Conservation (phyloP, 2,113 vertebrate genomes). For the Laticauda colubrina region DNA sequence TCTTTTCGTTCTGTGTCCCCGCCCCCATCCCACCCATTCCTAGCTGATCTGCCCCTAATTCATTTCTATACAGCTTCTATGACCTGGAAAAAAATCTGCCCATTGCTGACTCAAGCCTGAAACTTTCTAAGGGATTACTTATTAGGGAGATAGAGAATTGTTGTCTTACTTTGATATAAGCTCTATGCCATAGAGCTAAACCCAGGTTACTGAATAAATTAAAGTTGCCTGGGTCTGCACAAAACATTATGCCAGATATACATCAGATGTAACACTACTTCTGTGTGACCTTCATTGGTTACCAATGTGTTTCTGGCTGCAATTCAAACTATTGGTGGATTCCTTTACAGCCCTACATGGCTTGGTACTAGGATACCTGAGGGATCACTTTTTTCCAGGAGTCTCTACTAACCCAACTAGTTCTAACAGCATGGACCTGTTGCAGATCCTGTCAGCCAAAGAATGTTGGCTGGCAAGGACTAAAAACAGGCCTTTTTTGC, state of each 20-base stretch:
- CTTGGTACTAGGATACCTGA: neutral
- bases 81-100: neutral
- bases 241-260: neutral
- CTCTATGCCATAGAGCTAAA: neutral
- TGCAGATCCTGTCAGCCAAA: neutral
- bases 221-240: neutral
- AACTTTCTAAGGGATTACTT: neutral
- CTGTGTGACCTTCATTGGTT: neutral
- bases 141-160: neutral
- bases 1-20: too few relatives aligned
- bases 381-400: neutral
- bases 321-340: neutral
- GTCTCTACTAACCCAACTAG: neutral
- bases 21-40: too few relatives aligned
- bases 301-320: neutral
- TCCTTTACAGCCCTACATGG: neutral
- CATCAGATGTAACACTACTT: neutral
- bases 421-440: neutral
- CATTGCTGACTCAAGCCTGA: neutral
- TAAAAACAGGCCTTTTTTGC: neutral
- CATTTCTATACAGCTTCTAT: neutral
- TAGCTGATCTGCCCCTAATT: neutral
- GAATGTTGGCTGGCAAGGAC: neutral
- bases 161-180: neutral
- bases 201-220: neutral